Base-by-base conservation (phyloP, 1,140 invertebrate species). In the Drosophila micromelanica region DNA sequence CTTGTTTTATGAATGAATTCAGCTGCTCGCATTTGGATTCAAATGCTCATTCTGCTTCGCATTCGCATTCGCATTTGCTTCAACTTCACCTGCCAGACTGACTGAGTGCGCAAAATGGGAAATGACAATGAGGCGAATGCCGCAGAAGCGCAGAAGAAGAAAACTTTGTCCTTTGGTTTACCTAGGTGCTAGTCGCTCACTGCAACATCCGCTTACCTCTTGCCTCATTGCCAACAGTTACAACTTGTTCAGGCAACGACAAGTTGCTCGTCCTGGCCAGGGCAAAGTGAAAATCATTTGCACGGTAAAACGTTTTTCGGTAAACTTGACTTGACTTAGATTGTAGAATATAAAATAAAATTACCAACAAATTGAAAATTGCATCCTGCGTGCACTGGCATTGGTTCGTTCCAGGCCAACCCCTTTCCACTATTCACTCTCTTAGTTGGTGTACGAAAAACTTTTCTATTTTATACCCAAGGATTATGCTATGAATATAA, bases 331-430 rank as follows among this genome's bases (percentile, higher is more conserved):
- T 82, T 82, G 82, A 86, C 82, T 87, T 86, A 86, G 84, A 86
- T 86, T 89, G 86, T 71, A 71, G 82, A 82, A 82, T 87, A 86
- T 87, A 82, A 86, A 86, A 86, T 86, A 86, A 86, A 86, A 86
- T 86, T 87, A 86, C 82, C 82, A 87, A 86, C 82, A 86, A 86
- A 86, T 86, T 86, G 82, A 86, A 86, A 86, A 86, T 86, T 86
- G 82, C 82, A 86, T 86, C 82, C 82, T 86, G 82, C 82, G 82
- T 86, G 82, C 76, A 67, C 37, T 55, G 59, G 45, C 56, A 32
- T 20, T 35, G 52, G 69, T 15, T 69, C 71, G 51, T 46, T 13
- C 27, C 43, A 42, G 12, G 40, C 13, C 9, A 23, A 5, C 32
- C 12, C 23, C 38, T 9, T 17, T 27, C n/a, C 23, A 0, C 43